Evolutionary conservation across 2,113 vertebrate genomes (phyloP).

Genomic region (Gobius niger): DNA sequence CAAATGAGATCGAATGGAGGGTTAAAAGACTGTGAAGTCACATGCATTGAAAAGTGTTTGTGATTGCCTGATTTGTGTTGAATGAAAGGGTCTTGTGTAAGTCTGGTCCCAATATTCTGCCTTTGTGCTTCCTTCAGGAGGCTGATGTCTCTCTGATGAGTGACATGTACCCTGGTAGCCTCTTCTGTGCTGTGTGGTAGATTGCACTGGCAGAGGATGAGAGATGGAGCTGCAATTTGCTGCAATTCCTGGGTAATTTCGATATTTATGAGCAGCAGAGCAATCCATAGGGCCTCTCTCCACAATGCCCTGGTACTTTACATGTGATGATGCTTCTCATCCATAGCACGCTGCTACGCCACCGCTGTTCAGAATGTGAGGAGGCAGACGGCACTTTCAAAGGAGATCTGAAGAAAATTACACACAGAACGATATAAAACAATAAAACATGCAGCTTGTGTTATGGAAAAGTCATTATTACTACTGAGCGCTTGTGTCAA

Average conservation of each 20-base stretch:
- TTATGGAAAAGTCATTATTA: too few species aligned
- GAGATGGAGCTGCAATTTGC: conserved; percentile 68
- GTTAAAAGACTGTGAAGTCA: too few species aligned
- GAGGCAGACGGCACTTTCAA: conserved; percentile 11
- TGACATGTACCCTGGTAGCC: conserved; percentile 46
- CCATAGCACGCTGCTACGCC: conserved; percentile 40
- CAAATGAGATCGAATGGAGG: too few species aligned
- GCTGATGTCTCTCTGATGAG: conserved; percentile 45
- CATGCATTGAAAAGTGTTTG: too few species aligned
- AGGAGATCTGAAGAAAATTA: not conserved
- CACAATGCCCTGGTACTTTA: conserved; percentile 49
- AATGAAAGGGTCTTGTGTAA: not conserved
- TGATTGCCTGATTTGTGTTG: too few species aligned
- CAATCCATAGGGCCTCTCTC: conserved; percentile 48
- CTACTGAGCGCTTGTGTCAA: too few species aligned
- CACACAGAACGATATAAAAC: conserved; percentile 9
- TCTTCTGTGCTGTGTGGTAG: conserved; percentile 57
- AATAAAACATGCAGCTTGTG: too few species aligned
- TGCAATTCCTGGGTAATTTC: conserved; percentile 66
- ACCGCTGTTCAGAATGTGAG: conserved; percentile 14
- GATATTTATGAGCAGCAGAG: conserved; percentile 62
- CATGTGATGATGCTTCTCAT: conserved; percentile 45
- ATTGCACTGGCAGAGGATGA: conserved; percentile 56
- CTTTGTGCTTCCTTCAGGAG: conserved; percentile 46
- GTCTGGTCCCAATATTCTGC: conserved; percentile 16